Evolutionary conservation across 2,888 invertebrate species (phyloP).

Genomic region (Ophonus ardosiacus): DNA sequence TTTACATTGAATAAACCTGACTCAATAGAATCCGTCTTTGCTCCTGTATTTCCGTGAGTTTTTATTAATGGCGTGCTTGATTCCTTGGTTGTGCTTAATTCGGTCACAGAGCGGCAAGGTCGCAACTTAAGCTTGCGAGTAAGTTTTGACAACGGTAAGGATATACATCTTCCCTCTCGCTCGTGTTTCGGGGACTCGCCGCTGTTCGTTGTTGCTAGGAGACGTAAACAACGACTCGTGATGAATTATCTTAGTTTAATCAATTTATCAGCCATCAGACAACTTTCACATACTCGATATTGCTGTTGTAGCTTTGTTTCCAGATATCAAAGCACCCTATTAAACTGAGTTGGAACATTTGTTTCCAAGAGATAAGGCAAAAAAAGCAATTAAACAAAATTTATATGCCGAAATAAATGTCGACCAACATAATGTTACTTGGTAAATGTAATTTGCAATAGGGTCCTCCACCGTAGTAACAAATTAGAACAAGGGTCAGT

Average conservation of each 20-base stretch:
- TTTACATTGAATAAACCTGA: too few species aligned
- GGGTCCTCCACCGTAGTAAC: too few species aligned
- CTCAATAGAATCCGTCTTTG: neutral
- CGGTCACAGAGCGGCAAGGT: slow-evolving; percentile 38
- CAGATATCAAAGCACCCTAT: neutral
- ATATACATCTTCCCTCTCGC: neutral
- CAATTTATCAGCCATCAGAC: slow-evolving; percentile 5
- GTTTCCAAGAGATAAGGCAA: neutral
- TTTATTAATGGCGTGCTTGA: slow-evolving; percentile 43
- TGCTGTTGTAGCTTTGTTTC: neutral
- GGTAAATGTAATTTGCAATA: too few species aligned
- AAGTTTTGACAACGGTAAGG: slow-evolving; percentile 24
- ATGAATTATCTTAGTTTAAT: slow-evolving; percentile 24
- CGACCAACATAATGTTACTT: too few species aligned
- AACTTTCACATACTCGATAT: neutral
- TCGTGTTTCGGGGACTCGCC: neutral
- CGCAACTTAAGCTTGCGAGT: neutral
- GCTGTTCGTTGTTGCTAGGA: neutral
- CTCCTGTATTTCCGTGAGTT: neutral
- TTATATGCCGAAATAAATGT: neutral
- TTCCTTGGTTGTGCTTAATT: slow-evolving; percentile 15
- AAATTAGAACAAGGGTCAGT: too few species aligned
- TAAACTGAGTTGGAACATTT: neutral
- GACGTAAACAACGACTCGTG: slow-evolving; percentile 33
- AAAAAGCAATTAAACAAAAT: neutral